Conservation (phyloP, 2,888 invertebrate species). For the Amphimallon solstitiale region DNA sequence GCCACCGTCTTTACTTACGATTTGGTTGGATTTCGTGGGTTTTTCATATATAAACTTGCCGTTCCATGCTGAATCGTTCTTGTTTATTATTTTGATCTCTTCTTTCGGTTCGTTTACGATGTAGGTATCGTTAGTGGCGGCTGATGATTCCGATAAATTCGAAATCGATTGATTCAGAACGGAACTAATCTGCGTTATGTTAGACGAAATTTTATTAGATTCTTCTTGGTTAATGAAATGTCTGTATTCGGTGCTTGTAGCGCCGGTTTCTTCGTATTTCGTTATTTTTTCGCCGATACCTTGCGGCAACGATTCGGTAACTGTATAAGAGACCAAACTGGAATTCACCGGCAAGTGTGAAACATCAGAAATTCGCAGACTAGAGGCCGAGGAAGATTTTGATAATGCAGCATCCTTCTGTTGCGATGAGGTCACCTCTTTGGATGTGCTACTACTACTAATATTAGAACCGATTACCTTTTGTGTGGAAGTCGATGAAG, state of each 20-base stretch:
- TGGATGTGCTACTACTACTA: slow-evolving; percentile 32
- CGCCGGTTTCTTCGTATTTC: slow-evolving; percentile 56
- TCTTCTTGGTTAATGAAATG: slow-evolving; percentile 57
- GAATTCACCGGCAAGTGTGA: slow-evolving; percentile 59
- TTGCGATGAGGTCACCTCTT: neutral
- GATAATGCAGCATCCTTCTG: slow-evolving; percentile 50
- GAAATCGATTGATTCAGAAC: slow-evolving; percentile 57
- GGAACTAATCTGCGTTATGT: slow-evolving; percentile 60
- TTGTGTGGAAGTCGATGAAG: slow-evolving; percentile 42
- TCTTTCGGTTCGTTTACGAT: slow-evolving; percentile 62
- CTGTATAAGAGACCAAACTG: slow-evolving; percentile 57
- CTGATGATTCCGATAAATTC: slow-evolving; percentile 53
- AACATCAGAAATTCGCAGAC: slow-evolving; percentile 60
- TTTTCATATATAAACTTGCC: slow-evolving; percentile 64
- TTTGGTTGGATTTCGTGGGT: slow-evolving; percentile 43
- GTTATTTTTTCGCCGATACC: slow-evolving; percentile 61
- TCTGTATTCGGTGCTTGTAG: slow-evolving; percentile 59
- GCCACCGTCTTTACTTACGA: slow-evolving; percentile 24
- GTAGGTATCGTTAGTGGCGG: slow-evolving; percentile 57
- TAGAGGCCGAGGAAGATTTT: slow-evolving; percentile 58
- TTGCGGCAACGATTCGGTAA: slow-evolving; percentile 59
- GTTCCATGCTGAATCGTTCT: slow-evolving; percentile 64
- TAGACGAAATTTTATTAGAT: slow-evolving; percentile 50
- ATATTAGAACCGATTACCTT: slow-evolving; percentile 46
- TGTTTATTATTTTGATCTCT: slow-evolving; percentile 56